Evolutionary conservation across 2,113 vertebrate species (phyloP), one percentile per base, ranked within the genome.

Genomic region (Pachypanchax playfairii): DNA sequence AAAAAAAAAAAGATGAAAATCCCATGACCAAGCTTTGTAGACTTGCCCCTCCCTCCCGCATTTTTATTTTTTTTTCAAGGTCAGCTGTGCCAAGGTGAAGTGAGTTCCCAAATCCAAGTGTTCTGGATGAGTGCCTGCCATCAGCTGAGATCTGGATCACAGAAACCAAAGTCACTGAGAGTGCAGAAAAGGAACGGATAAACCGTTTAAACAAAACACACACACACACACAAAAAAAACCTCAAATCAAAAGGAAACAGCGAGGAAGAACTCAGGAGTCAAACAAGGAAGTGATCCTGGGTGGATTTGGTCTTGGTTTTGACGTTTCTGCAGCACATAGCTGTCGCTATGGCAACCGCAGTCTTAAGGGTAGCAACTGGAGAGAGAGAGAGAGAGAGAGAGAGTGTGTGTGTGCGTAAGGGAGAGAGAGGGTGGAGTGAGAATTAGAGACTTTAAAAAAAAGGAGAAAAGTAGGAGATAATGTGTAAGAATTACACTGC

Each of bases 311-410:
- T 42, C 83, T 85, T n/a, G n/a, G n/a, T 82, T 84, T 87, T 90
- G 84, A 90, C 73, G 84, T 91, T 92, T 88, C 85, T 56, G 73
- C 90, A 89, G 91, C 83, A 76, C 88, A 88, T 82, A 85, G 84
- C 85, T 85, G 86, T 92, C 90, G 79, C 91, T 87, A 92, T 93
- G 89, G 91, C 62, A 93, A 92, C 91, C 86, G 26, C 85, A 79
- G 89, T 85, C 86, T 83, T 85, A 86, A 87, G 85, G 87, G 81
- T 88, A 86, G 84, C 76, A 84, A 82, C 78, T 68, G 71, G 83
- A 75, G 78, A 44, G 79, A 70, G 71, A 71, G 72, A 54, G 69
- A 72, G 10, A 42, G 39, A 43, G 31, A 12, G 44, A 18, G n/a
- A 51, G 28, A 29, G 28, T 29, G 28, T 29, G 28, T 29, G 33